phyloP scores from a whole-genome alignment of 1,140 invertebrate genomes.

The Musca domestica region DNA sequence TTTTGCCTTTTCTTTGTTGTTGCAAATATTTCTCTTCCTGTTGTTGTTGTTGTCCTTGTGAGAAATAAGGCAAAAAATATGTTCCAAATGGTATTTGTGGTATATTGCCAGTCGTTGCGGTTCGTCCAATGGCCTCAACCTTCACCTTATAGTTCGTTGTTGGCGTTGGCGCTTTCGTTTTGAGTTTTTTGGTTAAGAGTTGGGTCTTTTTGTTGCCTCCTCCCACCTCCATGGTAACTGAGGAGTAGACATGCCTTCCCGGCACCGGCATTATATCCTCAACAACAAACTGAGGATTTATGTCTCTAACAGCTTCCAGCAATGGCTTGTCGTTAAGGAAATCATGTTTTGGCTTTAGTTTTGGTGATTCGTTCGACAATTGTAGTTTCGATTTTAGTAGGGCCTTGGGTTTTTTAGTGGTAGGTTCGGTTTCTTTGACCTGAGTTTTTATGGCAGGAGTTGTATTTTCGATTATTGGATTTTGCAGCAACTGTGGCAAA shows the following conservation, averaged over 20 bases:
- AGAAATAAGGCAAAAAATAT: slow-evolving; percentile 44
- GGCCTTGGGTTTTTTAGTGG: slow-evolving; percentile 17
- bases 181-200: background rate
- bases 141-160: slow-evolving; percentile 28
- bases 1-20: slow-evolving; percentile 21
- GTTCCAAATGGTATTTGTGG: slow-evolving; percentile 46
- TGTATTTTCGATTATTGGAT: background rate
- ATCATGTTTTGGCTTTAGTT: too few relatives aligned
- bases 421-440: slow-evolving; percentile 23
- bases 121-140: slow-evolving; percentile 49
- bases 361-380: background rate
- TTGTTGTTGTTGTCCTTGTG: slow-evolving; percentile 21
- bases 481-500: background rate
- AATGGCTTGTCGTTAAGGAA: slow-evolving; percentile 38
- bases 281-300: slow-evolving; percentile 46
- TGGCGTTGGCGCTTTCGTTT: background rate
- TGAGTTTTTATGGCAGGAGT: background rate
- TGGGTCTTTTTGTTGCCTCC: background rate
- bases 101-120: slow-evolving; percentile 38
- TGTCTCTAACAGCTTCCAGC: slow-evolving; percentile 37
- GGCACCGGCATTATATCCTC: slow-evolving; percentile 46
- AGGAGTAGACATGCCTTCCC: slow-evolving; percentile 38
- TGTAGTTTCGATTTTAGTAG: slow-evolving; percentile 26
- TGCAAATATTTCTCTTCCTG: background rate
- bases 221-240: background rate